Evolutionary conservation across 2,888 invertebrate genomes (phyloP).

Genomic region (Periphyllus acericola): DNA sequence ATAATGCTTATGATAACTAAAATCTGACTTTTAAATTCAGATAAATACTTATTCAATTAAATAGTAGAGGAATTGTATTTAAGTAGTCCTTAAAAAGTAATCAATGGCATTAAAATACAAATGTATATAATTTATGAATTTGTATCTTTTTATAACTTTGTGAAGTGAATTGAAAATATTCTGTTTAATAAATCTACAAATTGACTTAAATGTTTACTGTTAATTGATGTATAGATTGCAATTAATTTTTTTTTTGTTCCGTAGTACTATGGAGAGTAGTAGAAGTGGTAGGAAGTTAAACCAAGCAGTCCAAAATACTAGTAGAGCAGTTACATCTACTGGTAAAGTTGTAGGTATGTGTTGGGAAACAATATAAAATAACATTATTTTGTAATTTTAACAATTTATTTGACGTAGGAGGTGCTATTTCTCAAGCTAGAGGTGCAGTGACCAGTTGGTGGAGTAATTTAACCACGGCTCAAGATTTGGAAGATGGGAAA

Average conservation of each 20-base stretch:
- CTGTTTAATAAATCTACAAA: neutral
- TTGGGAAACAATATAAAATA: conserved; percentile 29
- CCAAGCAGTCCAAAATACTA: conserved; percentile 90
- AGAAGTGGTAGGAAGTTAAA: conserved; percentile 93
- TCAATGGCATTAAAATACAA: too few species aligned
- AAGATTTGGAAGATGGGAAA: conserved; percentile 45
- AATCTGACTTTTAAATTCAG: too few species aligned
- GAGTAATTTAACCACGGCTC: conserved; percentile 76
- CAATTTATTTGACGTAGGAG: conserved; percentile 70
- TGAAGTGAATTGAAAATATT: too few species aligned
- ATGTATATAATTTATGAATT: too few species aligned
- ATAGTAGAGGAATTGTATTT: too few species aligned
- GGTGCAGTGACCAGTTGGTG: conserved; percentile 90
- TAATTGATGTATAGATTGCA: neutral
- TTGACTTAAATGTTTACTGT: neutral
- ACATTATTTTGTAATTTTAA: neutral
- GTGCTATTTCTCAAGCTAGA: conserved; percentile 87
- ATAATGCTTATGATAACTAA: too few species aligned
- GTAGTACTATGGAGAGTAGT: conserved; percentile 91
- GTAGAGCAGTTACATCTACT: conserved; percentile 85
- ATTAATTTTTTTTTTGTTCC: conserved; percentile 64
- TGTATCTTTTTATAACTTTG: too few species aligned
- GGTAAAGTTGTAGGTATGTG: conserved; percentile 77
- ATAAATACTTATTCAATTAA: too few species aligned
- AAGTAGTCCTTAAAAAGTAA: too few species aligned